These are phyloP conservation scores for Pseudomyrmex sp. DNA, from an alignment of 1,140 invertebrate species.

Conservation along the genomic window DNA sequence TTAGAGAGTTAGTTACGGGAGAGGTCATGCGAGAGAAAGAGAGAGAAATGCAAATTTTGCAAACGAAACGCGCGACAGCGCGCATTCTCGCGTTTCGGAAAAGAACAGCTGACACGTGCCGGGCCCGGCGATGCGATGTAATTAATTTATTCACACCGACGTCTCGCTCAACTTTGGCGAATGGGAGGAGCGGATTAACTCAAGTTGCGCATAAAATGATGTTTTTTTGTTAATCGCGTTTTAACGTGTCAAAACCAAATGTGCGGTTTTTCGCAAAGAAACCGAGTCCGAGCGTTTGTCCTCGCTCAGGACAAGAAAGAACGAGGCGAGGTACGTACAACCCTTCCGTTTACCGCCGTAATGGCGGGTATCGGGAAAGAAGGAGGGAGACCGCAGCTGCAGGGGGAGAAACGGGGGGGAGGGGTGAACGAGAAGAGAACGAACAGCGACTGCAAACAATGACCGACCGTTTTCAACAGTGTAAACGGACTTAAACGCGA, in stretches of 20 bases:
- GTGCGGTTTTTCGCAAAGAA: conserved; percentile 60
- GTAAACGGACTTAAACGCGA: conserved; percentile 52
- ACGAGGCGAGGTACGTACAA: conserved; percentile 32
- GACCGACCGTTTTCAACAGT: conserved; percentile 49
- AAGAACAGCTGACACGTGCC: not conserved
- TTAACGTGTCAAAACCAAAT: conserved; percentile 58
- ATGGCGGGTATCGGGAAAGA: conserved; percentile 57
- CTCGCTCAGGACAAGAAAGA: conserved; percentile 4
- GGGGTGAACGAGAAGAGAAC: not conserved
- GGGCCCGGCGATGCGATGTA: not conserved
- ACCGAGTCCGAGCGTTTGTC: not conserved
- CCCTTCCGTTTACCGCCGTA: conserved; percentile 63
- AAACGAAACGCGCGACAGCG: not conserved
- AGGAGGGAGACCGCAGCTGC: not conserved
- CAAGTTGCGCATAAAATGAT: not conserved
- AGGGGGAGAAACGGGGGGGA: not conserved
- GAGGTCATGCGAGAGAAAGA: not conserved
- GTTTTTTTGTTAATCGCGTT: not conserved
- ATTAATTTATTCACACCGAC: conserved; percentile 10
- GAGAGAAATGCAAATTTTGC: not conserved
- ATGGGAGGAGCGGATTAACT: not conserved
- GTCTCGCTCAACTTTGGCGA: not conserved
- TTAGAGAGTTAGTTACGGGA: conserved; percentile 8
- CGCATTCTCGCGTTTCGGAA: not conserved
- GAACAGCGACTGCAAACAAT: conserved; percentile 56